phyloP scores from a whole-genome alignment of 2,888 invertebrate species.

The Lasius platythorax region DNA sequence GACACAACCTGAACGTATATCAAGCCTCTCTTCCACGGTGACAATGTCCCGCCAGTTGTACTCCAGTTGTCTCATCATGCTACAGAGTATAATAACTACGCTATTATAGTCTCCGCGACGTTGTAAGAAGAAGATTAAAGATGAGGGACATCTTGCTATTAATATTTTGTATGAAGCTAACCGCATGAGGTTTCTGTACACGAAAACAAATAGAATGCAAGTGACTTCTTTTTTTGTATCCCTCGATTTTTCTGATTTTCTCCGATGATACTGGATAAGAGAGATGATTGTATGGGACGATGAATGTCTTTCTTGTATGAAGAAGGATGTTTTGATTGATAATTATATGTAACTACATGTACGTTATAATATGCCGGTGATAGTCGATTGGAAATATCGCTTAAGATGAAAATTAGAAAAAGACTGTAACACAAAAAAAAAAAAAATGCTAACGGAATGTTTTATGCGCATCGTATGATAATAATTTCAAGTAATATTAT shows the following conservation, averaged over 20 bases:
- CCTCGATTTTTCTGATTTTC: background rate
- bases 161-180: conserved; percentile 11
- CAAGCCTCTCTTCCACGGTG: background rate
- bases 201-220: conserved; percentile 7
- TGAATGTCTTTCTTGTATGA: background rate
- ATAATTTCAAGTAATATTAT: background rate
- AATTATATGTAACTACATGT: background rate
- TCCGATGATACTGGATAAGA: background rate
- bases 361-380: background rate
- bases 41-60: conserved; percentile 27
- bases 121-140: conserved; percentile 17
- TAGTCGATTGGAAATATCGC: background rate
- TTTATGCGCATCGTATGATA: background rate
- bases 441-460: background rate
- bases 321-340: background rate
- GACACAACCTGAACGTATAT: background rate
- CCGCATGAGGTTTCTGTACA: background rate
- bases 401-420: background rate
- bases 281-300: background rate
- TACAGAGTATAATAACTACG: conserved; percentile 21
- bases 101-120: conserved; percentile 22
- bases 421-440: background rate
- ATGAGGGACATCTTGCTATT: conserved; percentile 20
- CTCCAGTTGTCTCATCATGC: conserved; percentile 33
- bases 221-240: background rate